Base-by-base conservation (phyloP, 2,888 invertebrate species). In the Mythimna vitellina region DNA sequence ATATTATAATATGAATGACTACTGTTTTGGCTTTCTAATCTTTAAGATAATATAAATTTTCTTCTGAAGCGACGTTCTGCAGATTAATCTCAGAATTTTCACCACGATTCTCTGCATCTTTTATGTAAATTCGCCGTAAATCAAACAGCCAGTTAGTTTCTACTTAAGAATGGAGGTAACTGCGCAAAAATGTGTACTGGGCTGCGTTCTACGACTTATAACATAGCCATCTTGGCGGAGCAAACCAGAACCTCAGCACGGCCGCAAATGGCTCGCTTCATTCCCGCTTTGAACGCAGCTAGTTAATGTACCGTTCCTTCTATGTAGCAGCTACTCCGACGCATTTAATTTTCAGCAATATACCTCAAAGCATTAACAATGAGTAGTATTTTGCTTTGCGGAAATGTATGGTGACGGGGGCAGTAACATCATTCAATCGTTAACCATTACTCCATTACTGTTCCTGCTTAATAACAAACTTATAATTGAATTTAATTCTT, bases 241-340 rank as follows among this genome's bases (percentile, higher is more conserved):
- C 71, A 78, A 80, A 85, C 77, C 72, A 70, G 76, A 76, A 83
- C 83, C 83, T 73, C 71, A 82, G 81, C 82, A 67, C 73, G 82
- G 86, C 88, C 88, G 84, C 91, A 91, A 92, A 91, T 89, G 89
- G 88, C 85, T 85, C 78, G 84, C 82, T 86, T 87, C 88, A 87
- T 87, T 88, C 87, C 88, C 85, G 85, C 87, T 90, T 88, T 86
- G 84, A 88, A 88, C 85, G 85, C 84, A 84, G 83, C 86, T 87
- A 85, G 86, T 89, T 86, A 90, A 89, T 88, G 86, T 91, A 88
- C 91, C 88, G 91, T 92, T 90, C 87, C 83, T 82, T 86, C 73
- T 73, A 82, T 71, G 84, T 86, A 85, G 68, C 64, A 73, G 64
- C 81, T 81, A 81, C 78, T 78, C 69, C 25, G 63, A 80, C 76